phyloP scores from a whole-genome alignment of 1,140 invertebrate species.

The Cherax destructor region DNA sequence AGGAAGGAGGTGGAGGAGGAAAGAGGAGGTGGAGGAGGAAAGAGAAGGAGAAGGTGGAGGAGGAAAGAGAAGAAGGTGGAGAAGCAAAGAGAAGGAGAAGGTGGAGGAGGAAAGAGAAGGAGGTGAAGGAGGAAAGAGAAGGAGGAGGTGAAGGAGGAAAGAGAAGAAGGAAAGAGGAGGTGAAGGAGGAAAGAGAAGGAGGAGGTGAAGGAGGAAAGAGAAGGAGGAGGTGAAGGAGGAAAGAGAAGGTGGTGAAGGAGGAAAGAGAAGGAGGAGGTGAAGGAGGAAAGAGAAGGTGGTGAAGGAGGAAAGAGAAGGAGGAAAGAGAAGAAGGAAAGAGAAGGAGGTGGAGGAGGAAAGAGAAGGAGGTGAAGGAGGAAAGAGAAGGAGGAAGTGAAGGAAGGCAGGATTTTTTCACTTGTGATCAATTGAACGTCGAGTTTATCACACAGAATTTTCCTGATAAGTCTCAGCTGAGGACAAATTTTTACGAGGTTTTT shows the following conservation, averaged over 20 bases:
- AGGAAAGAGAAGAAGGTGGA: neutral
- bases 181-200: neutral
- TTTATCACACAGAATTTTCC: neutral
- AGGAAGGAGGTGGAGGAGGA: neutral
- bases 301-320: neutral
- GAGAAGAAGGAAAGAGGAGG: too few relatives aligned
- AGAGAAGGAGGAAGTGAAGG: neutral
- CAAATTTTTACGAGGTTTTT: conserved; percentile 11
- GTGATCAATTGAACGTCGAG: conserved; percentile 6
- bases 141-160: neutral
- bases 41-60: neutral
- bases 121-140: neutral
- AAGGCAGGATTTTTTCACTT: neutral
- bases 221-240: too few relatives aligned
- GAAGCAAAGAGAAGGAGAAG: too few relatives aligned
- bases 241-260: neutral
- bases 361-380: too few relatives aligned
- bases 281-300: neutral
- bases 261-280: neutral
- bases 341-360: neutral
- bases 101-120: neutral
- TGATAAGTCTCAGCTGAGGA: neutral
- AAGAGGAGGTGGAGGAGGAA: neutral
- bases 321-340: too few relatives aligned
- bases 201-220: neutral